phyloP scores from a whole-genome alignment of 2,113 vertebrate genomes.

The Archocentrus centrarchus region DNA sequence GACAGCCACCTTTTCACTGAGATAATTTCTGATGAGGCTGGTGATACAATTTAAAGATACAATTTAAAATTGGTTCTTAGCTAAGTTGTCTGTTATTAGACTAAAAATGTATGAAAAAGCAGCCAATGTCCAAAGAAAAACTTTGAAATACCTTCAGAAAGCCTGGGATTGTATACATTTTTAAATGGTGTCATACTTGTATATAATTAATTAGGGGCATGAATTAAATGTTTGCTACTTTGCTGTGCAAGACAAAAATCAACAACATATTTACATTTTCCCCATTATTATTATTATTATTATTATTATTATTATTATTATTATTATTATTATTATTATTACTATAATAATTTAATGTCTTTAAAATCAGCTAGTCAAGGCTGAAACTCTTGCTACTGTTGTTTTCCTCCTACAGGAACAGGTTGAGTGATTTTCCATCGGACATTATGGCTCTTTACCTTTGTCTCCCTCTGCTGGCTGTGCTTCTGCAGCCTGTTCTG shows the following conservation, averaged over 20 bases:
- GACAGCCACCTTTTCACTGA: neutral
- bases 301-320: neutral
- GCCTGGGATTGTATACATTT: neutral
- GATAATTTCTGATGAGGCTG: neutral
- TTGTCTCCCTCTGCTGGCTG: constrained; percentile 69
- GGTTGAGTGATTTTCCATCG: neutral
- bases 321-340: neutral
- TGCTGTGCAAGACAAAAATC: neutral
- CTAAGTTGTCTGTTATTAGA: neutral
- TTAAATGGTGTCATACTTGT: neutral
- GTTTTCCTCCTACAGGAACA: neutral
- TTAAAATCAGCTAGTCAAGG: neutral
- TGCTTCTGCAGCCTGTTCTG: constrained; percentile 59
- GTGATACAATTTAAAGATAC: neutral
- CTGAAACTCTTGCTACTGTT: neutral
- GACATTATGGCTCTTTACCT: constrained; percentile 53
- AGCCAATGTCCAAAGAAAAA: too few species aligned
- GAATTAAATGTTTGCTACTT: neutral
- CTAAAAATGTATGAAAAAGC: too few species aligned
- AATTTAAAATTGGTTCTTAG: neutral
- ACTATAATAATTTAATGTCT: too few species aligned
- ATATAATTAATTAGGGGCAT: neutral
- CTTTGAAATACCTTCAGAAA: neutral
- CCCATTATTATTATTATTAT: neutral
- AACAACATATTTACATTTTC: neutral